phyloP scores from a whole-genome alignment of 2,113 vertebrate species.

The Hippocampus comes region DNA sequence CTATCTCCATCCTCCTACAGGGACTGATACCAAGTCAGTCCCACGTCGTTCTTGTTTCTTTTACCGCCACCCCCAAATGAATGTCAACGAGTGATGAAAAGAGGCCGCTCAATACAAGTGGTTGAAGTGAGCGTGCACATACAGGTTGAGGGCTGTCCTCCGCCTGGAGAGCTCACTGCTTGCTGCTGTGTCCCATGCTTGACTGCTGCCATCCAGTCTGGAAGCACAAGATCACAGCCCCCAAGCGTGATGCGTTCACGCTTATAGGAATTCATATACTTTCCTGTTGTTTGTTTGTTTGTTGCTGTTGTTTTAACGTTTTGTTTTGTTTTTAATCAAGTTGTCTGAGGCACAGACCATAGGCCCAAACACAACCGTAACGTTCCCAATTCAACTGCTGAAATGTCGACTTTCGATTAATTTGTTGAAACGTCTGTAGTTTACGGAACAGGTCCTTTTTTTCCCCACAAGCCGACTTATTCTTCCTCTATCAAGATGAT shows the following conservation, averaged over 20 bases:
- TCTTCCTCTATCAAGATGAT: no score
- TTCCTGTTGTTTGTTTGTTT: neutral
- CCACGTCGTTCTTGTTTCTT: slow-evolving; percentile 13
- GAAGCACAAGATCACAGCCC: slow-evolving; percentile 44
- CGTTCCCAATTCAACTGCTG: no score
- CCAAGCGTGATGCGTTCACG: slow-evolving; percentile 47
- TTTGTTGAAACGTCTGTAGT: no score
- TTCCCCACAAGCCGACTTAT: no score
- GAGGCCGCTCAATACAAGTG: neutral
- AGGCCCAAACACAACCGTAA: no score
- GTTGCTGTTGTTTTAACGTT: neutral
- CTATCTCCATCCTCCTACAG: slow-evolving; percentile 73
- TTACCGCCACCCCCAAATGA: neutral
- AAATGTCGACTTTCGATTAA: no score
- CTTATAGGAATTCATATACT: neutral
- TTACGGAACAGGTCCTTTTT: no score
- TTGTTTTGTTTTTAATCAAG: neutral
- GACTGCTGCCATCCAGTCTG: slow-evolving; percentile 41
- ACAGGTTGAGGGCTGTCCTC: slow-evolving; percentile 26
- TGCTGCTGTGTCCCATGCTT: slow-evolving; percentile 53
- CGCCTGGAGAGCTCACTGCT: slow-evolving; percentile 28
- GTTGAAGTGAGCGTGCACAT: neutral
- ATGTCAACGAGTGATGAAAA: neutral
- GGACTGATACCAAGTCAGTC: slow-evolving; percentile 39
- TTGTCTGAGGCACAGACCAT: no score